Conservation (phyloP, 1,140 invertebrate species). For the Paracyclopina nana region DNA sequence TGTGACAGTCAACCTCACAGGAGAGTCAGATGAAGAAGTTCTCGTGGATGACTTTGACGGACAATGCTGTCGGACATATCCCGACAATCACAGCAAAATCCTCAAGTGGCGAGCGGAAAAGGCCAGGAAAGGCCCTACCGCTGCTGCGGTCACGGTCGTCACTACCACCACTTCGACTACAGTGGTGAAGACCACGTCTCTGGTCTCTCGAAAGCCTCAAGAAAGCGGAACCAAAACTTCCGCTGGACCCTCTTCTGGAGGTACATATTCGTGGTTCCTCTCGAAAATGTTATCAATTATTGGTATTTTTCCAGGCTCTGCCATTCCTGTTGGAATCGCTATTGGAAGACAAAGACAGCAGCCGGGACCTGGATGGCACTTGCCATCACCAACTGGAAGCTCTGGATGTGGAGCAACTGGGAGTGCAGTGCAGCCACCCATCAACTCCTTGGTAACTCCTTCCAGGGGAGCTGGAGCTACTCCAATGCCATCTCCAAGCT, state of each 20-base stretch:
- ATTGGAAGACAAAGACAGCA: constrained; percentile 10
- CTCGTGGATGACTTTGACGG: constrained; percentile 17
- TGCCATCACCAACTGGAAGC: too few species aligned
- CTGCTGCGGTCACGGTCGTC: not conserved
- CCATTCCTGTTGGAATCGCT: constrained; percentile 13
- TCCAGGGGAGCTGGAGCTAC: not conserved
- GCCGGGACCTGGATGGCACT: too few species aligned
- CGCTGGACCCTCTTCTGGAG: not conserved
- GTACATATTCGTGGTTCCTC: not conserved
- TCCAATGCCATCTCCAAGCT: too few species aligned
- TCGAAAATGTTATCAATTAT: not conserved
- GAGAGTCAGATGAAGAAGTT: constrained; percentile 5
- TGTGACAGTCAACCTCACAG: too few species aligned
- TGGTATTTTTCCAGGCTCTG: not conserved
- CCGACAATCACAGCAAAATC: constrained; percentile 13
- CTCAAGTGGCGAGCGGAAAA: constrained; percentile 8
- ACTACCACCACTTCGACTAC: not conserved
- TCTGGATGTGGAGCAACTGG: not conserved
- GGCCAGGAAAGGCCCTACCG: not conserved
- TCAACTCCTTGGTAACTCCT: not conserved
- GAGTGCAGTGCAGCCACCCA: not conserved
- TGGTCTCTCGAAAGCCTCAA: not conserved
- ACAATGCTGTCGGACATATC: constrained; percentile 16
- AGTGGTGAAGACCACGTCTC: not conserved
- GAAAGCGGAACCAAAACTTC: too few species aligned